Evolutionary conservation across 1,140 invertebrate species (phyloP).

Genomic region (Gyrodactylus bullatarudis): DNA sequence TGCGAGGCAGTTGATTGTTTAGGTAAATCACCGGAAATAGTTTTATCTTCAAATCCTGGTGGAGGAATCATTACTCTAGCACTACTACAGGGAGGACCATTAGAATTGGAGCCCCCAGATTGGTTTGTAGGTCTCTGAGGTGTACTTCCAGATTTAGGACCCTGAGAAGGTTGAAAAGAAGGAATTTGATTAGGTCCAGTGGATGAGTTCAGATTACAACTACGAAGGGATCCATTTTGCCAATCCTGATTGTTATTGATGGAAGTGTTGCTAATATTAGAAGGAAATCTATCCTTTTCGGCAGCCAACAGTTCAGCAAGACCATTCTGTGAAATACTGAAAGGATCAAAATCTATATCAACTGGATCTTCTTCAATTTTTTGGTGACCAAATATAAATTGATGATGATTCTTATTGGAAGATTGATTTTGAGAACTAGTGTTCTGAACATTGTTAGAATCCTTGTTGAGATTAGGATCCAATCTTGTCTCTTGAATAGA

Average conservation of each 20-base stretch:
- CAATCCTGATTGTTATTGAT: not conserved
- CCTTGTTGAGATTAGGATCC: not conserved
- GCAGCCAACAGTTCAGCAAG: constrained; percentile 2
- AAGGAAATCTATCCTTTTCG: not conserved
- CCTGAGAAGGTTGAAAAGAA: no score
- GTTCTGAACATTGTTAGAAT: not conserved
- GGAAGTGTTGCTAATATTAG: not conserved
- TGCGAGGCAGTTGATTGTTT: not conserved
- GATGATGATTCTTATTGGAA: no score
- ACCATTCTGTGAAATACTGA: not conserved
- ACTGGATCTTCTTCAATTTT: not conserved
- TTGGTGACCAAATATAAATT: not conserved
- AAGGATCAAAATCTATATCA: constrained; percentile 5
- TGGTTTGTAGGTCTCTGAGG: no score
- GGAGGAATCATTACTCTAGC: not conserved
- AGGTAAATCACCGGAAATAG: not conserved
- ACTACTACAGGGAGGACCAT: no score
- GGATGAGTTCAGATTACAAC: no score
- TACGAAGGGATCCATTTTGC: not conserved
- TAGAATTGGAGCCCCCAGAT: no score
- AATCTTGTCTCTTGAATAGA: not conserved
- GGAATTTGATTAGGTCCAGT: no score
- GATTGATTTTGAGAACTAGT: no score
- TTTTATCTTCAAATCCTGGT: not conserved
- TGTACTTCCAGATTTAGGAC: no score